Percentiles rank a stretch among this genome's conserved stretches.
Evolutionary conservation across 1,140 invertebrate genomes (phyloP).

Genomic region (Lysiphlebus fabarum): DNA sequence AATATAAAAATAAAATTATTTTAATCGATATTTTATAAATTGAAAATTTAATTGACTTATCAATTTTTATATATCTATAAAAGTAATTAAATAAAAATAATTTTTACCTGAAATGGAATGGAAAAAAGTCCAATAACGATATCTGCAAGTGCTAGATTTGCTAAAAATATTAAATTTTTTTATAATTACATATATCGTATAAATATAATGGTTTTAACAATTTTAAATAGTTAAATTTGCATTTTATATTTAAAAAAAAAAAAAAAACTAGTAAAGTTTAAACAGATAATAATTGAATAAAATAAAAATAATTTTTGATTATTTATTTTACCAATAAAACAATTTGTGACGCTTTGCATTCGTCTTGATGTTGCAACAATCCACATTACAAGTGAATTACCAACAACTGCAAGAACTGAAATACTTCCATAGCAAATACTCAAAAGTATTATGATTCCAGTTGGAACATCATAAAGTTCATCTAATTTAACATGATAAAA

Average conservation of each 20-base stretch:
- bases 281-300: too few relatives aligned
- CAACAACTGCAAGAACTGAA: conserved; percentile 74
- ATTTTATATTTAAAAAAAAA: too few relatives aligned
- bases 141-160: conserved; percentile 74
- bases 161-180: too few relatives aligned
- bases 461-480: conserved; percentile 68
- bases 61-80: too few relatives aligned
- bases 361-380: conserved; percentile 68
- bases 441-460: conserved; percentile 68
- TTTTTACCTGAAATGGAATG: conserved; percentile 73
- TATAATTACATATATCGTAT: too few relatives aligned
- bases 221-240: too few relatives aligned
- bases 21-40: not conserved
- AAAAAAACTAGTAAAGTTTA: too few relatives aligned
- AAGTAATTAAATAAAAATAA: conserved; percentile 21
- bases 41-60: too few relatives aligned
- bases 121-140: conserved; percentile 76
- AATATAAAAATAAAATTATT: not conserved
- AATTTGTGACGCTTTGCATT: conserved; percentile 81
- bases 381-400: conserved; percentile 79
- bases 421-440: conserved; percentile 79
- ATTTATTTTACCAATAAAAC: conserved; percentile 61
- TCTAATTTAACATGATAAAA: conserved; percentile 29
- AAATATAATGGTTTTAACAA: too few relatives aligned
- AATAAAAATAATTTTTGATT: too few relatives aligned